Base-by-base conservation (phyloP, 2,888 invertebrate species). In the Pasiphila rectangulata region DNA sequence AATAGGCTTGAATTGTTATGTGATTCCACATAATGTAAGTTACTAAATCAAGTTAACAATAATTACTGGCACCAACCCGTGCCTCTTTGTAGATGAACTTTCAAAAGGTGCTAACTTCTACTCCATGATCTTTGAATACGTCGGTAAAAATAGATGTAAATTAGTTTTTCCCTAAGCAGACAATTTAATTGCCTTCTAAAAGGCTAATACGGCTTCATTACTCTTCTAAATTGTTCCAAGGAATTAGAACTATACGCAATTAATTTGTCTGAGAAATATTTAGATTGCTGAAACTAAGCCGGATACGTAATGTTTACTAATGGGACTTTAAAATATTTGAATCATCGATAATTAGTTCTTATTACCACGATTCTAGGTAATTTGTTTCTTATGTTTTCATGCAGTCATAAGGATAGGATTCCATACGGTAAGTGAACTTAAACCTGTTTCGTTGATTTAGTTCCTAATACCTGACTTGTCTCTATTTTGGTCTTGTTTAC, bases 61-160 rank as follows among this genome's bases (percentile, higher is more conserved):
- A 20, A 27, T 41, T 46, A 43, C 39, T 43, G 51, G 52, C 43
- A 21, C 30, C 47, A 29, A 21, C 17, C 27, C 30, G 45, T 35
- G 23, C 21, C 27, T 39, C 43, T 39, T 51, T 43, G 44, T 51
- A 36, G 52, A 59, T 62, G 56, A 59, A 61, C 59, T 70, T 64
- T 65, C 61, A 64, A 67, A 64, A 80, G 80, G 81, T 84, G 85
- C 75, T 86, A 86, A 87, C 70, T 71, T 62, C 63, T 61, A 65
- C 68, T 78, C 75, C 86, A 83, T 86, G 85, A 80, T 75, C 71
- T 69, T 69, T 72, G 71, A 76, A 78, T 77, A 71, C 64, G 63
- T 59, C 61, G 67, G 74, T 76, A 79, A 79, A 73, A 76, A 70
- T 65, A 67, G 54, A 69, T 73, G 79, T 74, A 62, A 79, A 81